A percentile compares a stretch with the other conserved stretches of the same genome.
phyloP scores from a whole-genome alignment of 2,888 invertebrate genomes.

The Norana najaformis region DNA sequence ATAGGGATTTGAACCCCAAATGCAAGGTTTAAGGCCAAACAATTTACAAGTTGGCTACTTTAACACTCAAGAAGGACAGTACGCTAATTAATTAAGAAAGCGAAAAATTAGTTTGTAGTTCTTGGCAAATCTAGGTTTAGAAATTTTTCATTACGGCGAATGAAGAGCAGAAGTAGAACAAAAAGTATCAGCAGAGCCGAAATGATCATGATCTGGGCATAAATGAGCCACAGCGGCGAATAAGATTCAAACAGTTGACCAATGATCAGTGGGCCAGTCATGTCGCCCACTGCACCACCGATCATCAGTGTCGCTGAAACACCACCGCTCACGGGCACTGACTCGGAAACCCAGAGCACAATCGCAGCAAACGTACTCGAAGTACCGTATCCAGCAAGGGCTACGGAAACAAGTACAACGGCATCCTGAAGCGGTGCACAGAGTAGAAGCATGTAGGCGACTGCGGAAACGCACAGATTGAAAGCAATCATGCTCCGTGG shows the following conservation, averaged over 20 bases:
- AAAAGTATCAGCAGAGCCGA: not conserved
- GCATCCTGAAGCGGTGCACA: not conserved
- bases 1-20: not conserved
- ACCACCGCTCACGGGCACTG: conserved; percentile 19
- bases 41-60: not conserved
- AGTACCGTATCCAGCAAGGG: conserved; percentile 33
- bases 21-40: not conserved
- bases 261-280: conserved; percentile 8
- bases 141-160: not conserved
- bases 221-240: conserved; percentile 25
- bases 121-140: not conserved
- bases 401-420: conserved; percentile 28
- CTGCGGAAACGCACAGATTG: conserved; percentile 27
- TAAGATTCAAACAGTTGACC: conserved; percentile 29
- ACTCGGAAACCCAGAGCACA: conserved; percentile 36
- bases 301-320: conserved; percentile 25
- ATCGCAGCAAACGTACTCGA: conserved; percentile 35
- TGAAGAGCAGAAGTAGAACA: not conserved
- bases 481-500: conserved; percentile 32
- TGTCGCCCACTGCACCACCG: not conserved
- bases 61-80: not conserved
- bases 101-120: not conserved
- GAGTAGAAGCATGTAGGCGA: conserved; percentile 29
- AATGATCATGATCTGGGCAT: conserved; percentile 2
- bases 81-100: not conserved